Base-by-base conservation (phyloP, 1,140 invertebrate genomes). In the Acromyrmex charruanus region DNA sequence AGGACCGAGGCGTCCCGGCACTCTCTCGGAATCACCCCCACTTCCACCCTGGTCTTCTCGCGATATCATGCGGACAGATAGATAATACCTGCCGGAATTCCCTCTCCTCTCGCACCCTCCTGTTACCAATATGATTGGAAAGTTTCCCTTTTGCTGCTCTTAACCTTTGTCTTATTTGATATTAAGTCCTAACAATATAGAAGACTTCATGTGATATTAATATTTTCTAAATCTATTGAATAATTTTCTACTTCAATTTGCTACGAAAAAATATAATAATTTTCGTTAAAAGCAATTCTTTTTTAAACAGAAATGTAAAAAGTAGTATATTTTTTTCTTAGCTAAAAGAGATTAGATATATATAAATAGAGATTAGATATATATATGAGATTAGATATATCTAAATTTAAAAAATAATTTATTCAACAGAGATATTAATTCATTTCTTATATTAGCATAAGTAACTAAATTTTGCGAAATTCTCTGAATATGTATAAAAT, bases 1-100 rank as follows among this genome's bases (percentile, higher is more conserved):
- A 84, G 69, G 88, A 91, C 87, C 86, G 90, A 92, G 91, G 93
- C 93, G 93, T 94, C 94, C 90, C 93, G 93, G 93, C 94, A 92
- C 92, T 74, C 69, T 84, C 80, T 92, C 92, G 90, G 89, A 93
- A 89, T 94, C 93, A 89, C 91, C 93, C 90, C 92, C 92, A 93
- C 91, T 90, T 88, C 79, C 59, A 25, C 63, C 82, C 58, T 35
- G 75, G 80, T 39, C 16, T 86, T 87, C 84, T 72, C 84, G 79
- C 87, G 66, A 71, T 88, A 88, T 90, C 87, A 84, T 87, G 71
- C 88, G 53, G 74, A 58, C n/a, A 59, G 80, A 63, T 49, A 84
- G 69, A 87, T 84, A 85, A 63, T 72, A 74, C 68, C 86, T 82
- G 81, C 59, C 71, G 69, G 81, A 77, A 77, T 82, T 79, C 84